Conservation (phyloP, 1,140 invertebrate genomes). For the Euglossa dilemma region DNA sequence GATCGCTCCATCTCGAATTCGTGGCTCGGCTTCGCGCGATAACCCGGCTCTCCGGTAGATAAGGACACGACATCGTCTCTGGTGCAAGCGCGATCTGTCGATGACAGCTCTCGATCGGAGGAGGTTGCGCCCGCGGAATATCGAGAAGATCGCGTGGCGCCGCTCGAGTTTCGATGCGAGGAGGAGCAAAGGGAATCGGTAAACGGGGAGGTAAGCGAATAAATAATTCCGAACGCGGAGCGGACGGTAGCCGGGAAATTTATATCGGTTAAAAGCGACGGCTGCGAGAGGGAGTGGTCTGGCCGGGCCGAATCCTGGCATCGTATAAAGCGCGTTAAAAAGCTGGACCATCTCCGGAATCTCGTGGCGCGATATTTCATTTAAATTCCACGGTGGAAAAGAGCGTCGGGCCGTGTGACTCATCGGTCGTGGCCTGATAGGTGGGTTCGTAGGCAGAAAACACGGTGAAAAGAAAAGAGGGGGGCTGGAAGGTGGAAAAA, state of each 20-base stretch:
- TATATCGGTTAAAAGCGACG: neutral
- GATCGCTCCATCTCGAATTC: neutral
- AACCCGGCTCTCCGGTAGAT: neutral
- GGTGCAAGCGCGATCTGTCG: neutral
- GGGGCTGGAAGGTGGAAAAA: neutral
- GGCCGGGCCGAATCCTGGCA: too few species aligned
- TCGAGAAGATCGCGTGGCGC: too few species aligned
- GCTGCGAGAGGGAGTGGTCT: neutral
- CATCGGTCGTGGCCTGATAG: neutral
- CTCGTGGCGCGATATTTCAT: slow-evolving; percentile 26
- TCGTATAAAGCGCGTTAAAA: neutral
- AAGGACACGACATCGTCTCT: too few species aligned
- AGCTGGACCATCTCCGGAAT: neutral
- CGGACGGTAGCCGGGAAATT: neutral
- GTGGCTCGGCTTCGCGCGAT: neutral
- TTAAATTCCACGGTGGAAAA: slow-evolving; percentile 30
- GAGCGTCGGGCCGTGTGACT: neutral
- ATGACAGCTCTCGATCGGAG: neutral
- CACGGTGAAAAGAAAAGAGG: neutral
- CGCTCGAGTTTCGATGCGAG: neutral
- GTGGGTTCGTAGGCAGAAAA: neutral
- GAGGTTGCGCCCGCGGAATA: neutral
- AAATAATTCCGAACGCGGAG: neutral
- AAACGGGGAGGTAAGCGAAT: neutral
- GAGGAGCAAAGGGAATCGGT: neutral